These are phyloP conservation scores for Vidua chalybeata DNA, from an alignment of 2,113 vertebrate genomes.

Conservation along the genomic window DNA sequence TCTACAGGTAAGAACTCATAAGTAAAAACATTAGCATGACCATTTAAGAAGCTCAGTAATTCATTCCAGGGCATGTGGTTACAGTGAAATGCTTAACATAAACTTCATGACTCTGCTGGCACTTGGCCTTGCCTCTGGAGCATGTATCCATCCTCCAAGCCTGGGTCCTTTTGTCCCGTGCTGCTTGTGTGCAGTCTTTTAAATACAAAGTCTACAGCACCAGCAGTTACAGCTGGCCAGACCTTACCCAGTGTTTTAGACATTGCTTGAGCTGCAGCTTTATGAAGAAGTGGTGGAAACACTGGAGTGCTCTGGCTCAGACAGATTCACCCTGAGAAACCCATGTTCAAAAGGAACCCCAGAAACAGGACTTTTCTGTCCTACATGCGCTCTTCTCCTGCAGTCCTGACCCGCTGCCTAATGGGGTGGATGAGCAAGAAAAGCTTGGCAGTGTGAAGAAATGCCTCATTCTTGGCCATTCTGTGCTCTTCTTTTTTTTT, in stretches of 20 bases:
- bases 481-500: neutral
- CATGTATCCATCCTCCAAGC: neutral
- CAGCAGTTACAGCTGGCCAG: neutral
- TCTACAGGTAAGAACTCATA: conserved; percentile 68
- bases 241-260: neutral
- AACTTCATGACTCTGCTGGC: conserved; percentile 6
- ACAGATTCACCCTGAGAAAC: neutral
- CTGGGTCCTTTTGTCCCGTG: neutral
- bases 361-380: neutral
- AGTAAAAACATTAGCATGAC: conserved; percentile 66
- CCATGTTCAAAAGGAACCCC: neutral
- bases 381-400: neutral
- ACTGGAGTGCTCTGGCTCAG: neutral
- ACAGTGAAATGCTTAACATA: conserved; percentile 3
- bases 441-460: neutral
- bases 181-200: neutral
- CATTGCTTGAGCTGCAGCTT: neutral
- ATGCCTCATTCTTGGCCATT: neutral
- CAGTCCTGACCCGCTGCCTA: neutral
- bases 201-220: neutral
- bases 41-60: conserved; percentile 52
- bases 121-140: neutral
- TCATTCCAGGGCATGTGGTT: conserved; percentile 48
- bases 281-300: neutral
- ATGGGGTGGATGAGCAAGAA: neutral